Evolutionary conservation across 2,888 invertebrate genomes (phyloP).

Genomic region (Heliconius hortense): DNA sequence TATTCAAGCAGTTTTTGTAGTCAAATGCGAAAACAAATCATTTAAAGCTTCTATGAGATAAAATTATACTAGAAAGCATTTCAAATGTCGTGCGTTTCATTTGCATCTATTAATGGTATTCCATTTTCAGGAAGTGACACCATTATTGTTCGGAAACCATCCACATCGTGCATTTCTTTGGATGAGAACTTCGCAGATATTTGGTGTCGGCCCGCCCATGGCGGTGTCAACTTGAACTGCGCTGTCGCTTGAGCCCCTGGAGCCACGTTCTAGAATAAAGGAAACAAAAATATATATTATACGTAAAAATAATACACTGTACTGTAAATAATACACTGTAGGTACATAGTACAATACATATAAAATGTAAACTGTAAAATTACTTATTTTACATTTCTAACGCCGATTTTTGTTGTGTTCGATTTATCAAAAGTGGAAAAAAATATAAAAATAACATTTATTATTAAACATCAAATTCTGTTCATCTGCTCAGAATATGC

Average conservation of each 20-base stretch:
- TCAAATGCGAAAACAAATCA: too few species aligned
- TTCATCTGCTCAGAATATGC: too few species aligned
- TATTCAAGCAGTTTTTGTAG: neutral
- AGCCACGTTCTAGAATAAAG: slow-evolving; percentile 73
- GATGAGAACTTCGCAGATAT: slow-evolving; percentile 93
- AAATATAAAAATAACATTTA: too few species aligned
- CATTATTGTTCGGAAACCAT: slow-evolving; percentile 91
- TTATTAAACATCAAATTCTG: too few species aligned
- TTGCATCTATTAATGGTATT: slow-evolving; percentile 53
- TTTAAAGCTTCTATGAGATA: too few species aligned
- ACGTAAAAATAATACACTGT: neutral
- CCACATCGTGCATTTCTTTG: slow-evolving; percentile 93
- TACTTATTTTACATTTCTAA: too few species aligned
- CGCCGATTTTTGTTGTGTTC: too few species aligned
- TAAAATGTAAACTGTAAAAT: too few species aligned
- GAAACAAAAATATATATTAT: neutral
- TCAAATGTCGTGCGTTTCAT: slow-evolving; percentile 59
- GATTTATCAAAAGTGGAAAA: too few species aligned
- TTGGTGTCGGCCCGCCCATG: slow-evolving; percentile 89
- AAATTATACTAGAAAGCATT: neutral
- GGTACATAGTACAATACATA: too few species aligned
- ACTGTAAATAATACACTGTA: too few species aligned
- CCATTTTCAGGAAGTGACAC: slow-evolving; percentile 81
- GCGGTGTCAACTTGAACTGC: slow-evolving; percentile 89
- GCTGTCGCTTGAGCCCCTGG: slow-evolving; percentile 87